Evolutionary conservation across 37 sponge, comb jelly and placozoan species (phyloP), one percentile per base, ranked within the genome.

Genomic region (Halisarca cf. caerulea): DNA sequence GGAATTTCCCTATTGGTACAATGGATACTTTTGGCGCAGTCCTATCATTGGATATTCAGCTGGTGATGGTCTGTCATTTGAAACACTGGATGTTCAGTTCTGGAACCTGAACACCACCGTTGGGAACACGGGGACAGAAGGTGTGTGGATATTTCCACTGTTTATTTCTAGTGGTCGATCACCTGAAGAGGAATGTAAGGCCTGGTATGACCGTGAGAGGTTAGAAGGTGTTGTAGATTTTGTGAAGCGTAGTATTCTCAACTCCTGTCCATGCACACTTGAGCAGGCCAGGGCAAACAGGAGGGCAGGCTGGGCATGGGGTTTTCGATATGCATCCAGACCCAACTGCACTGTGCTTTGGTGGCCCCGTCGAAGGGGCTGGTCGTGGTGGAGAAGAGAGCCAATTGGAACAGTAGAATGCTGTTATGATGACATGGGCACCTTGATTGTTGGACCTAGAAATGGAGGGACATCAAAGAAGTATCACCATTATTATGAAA

Each of bases 391-490:
- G 69, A 17, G 69, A 30, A 68, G 33, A 68, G 69, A 58, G 6
- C 20, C 62, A 38, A 78, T 71, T 59, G 28, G 78, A 14, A 78
- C 86, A 18, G 61, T 82, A 33, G 86, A 90, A 79, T 90, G 90
- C 73, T 90, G 90, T 69, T 90, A 90, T 74, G 85, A 84, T 84
- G 86, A 81, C 25, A 32, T 20, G 23, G 90, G 86, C 2, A 33
- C 86, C 21, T 40, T 90, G 37, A 25, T 86, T 28, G 86, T 85
- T 27, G 90, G 81, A 28, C 35, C 78, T 0, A 39, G 20, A 3
- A 2, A 32, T 27, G 86, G 86, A 54, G 90, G 90, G 18, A 78
- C 78, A 27, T 90, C 72, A 32, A 32, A 57, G 61, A 59, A 80
- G 24, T 77, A 85, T 77, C 70, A 85, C 40, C 75, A 81, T 17